These are phyloP conservation scores for Pentamera pediparva DNA, from an alignment of 53 echinoderm and acorn worm species.

Conservation along the genomic window DNA sequence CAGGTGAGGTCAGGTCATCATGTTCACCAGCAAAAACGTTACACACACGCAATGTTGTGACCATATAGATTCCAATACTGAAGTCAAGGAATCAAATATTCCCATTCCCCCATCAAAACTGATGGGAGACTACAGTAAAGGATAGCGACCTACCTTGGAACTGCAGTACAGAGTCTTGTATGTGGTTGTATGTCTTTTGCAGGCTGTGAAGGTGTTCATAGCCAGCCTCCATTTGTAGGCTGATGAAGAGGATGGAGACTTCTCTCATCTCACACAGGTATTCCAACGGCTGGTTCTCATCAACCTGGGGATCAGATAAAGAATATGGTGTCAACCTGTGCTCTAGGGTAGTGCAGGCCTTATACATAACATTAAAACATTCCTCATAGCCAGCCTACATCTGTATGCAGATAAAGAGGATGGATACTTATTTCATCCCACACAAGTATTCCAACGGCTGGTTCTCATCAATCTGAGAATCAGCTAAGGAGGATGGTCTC, in stretches of 20 bases:
- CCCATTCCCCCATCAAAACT: too few relatives aligned
- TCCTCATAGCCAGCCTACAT: slow-evolving; percentile 65
- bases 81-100: too few relatives aligned
- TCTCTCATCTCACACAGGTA: slow-evolving; percentile 96
- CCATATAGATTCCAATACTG: too few relatives aligned
- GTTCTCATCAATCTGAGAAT: slow-evolving; percentile 24
- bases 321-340: neutral
- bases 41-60: too few relatives aligned
- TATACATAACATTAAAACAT: neutral
- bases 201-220: slow-evolving; percentile 69
- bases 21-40: too few relatives aligned
- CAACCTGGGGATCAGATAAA: neutral
- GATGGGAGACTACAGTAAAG: too few relatives aligned
- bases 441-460: slow-evolving; percentile 90
- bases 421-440: slow-evolving; percentile 76
- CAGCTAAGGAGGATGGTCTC: neutral
- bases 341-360: neutral
- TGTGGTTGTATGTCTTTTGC: slow-evolving; percentile 66
- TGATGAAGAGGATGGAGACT: slow-evolving; percentile 87
- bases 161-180: slow-evolving; percentile 67
- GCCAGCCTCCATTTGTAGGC: slow-evolving; percentile 67
- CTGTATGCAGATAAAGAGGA: slow-evolving; percentile 73
- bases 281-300: slow-evolving; percentile 81
- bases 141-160: slow-evolving; percentile 97
- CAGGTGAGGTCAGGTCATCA: too few relatives aligned